Evolutionary conservation across 2,888 invertebrate genomes (phyloP), one percentile per base, ranked within the genome.

Genomic region (Drosophila borborema): DNA sequence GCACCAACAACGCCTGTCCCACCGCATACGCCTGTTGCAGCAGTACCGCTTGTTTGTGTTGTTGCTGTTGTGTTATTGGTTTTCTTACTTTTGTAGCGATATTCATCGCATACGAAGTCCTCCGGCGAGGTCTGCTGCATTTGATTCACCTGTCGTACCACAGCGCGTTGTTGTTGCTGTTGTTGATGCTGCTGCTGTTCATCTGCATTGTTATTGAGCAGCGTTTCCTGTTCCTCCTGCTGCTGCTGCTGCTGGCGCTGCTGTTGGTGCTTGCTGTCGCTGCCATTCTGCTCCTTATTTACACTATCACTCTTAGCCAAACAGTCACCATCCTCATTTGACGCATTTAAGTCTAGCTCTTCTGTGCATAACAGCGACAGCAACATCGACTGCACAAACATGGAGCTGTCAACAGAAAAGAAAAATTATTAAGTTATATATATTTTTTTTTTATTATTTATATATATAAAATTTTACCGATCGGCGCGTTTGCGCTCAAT

Each of bases 331-430:
- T 85, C 74, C 31, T 81, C 87, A 55, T 68, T 70, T 60, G 74
- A 58, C 55, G 67, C 74, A 72, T 80, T 84, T 70, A 86, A 74
- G 66, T 77, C 76, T 62, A 86, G 62, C 49, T 82, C 72, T 77
- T 88, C 89, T 41, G 70, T 79, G 72, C 89, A 84, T 10, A 87
- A 76, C 75, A 87, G 59, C 41, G 95, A 95, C 82, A 96, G 93
- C 81, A 96, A 92, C 81, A 96, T 92, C 92, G 96, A 95, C 93
- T 96, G 96, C 74, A 96, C 95, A 93, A 96, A 96, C 88, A 95
- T 94, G 64, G 93, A 93, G 72, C 93, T 93, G 59, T 40, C 80
- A 74, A 34, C 1, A 55, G 5, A 72, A 53, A 59, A 28, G 5
- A 49, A 14, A 7, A 16, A 20, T 38, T 16, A 14, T 16, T 8